Base-by-base conservation (phyloP, 2,888 invertebrate species). In the Iphiclides podalirius region DNA sequence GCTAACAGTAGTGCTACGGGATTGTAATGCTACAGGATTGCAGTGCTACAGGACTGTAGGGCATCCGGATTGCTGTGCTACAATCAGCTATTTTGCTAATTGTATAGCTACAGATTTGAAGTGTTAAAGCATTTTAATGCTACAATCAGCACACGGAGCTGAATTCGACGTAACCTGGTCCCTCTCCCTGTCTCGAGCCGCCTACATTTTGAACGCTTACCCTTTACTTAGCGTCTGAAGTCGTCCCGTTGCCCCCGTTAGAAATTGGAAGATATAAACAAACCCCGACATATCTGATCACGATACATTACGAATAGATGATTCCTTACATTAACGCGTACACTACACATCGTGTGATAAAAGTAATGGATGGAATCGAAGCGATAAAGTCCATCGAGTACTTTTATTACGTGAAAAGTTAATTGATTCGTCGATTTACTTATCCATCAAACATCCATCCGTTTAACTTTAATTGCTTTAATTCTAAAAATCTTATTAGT, bases 151-250 rank as follows among this genome's bases (percentile, higher is more conserved):
- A n/a, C n/a, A n/a, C n/a, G n/a, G n/a, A n/a, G n/a, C n/a, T n/a
- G n/a, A n/a, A n/a, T n/a, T n/a, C n/a, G n/a, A n/a, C n/a, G n/a
- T n/a, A n/a, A n/a, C n/a, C n/a, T n/a, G n/a, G n/a, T n/a, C n/a
- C n/a, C n/a, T n/a, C n/a, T n/a, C 20, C 20, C 20, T 20, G 20
- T 20, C 6, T 3, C 20, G n/a, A 20, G 4, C 20, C 3, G 20
- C 20, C 6, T 20, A 34, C 34, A 34, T 1, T 15, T 38, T 23
- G 1, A 38, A 12, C 6, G 7, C 1, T 16, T 13, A 16, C 28
- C 4, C 11, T 36, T 8, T 7, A 28, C 8, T 12, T 46, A 31
- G 26, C 40, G 12, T 16, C 13, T 13, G 35, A 47, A 40, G 39
- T 47, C 36, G 35, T 41, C 13, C 12, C 26, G 26, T 26, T 26